phyloP scores from a whole-genome alignment of 2,888 invertebrate species.

The Belgica antarctica region DNA sequence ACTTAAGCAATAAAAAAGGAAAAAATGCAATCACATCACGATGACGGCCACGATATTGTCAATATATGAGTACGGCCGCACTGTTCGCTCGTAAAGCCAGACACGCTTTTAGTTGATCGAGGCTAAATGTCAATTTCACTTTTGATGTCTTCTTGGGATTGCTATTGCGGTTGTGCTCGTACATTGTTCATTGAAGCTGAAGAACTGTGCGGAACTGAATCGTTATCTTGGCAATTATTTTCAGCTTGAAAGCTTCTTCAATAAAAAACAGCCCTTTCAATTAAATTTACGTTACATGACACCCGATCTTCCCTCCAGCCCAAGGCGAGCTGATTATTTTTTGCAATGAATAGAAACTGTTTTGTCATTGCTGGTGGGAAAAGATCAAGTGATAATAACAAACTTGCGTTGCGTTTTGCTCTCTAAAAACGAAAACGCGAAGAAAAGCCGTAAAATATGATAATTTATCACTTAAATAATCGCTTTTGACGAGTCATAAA shows the following conservation, averaged over 20 bases:
- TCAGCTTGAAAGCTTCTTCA: too few species aligned
- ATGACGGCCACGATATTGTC: neutral
- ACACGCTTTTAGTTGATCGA: neutral
- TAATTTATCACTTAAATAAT: conserved; percentile 8
- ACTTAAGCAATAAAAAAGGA: neutral
- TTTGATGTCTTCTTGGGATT: neutral
- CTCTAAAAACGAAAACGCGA: too few species aligned
- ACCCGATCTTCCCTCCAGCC: neutral
- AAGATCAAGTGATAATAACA: neutral
- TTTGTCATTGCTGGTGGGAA: neutral
- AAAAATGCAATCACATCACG: neutral
- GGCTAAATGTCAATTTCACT: conserved; percentile 15
- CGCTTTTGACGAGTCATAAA: neutral
- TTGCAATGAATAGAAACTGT: neutral
- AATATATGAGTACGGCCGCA: neutral
- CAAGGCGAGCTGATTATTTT: neutral
- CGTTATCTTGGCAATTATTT: too few species aligned
- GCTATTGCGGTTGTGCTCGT: too few species aligned
- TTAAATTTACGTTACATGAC: too few species aligned
- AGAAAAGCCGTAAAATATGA: neutral
- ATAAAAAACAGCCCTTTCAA: too few species aligned
- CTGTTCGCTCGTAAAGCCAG: too few species aligned
- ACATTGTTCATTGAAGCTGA: too few species aligned
- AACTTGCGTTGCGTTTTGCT: neutral
- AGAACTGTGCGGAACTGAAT: too few species aligned